phyloP scores from a whole-genome alignment of 2,113 vertebrate species.

The Anseranas semipalmata region DNA sequence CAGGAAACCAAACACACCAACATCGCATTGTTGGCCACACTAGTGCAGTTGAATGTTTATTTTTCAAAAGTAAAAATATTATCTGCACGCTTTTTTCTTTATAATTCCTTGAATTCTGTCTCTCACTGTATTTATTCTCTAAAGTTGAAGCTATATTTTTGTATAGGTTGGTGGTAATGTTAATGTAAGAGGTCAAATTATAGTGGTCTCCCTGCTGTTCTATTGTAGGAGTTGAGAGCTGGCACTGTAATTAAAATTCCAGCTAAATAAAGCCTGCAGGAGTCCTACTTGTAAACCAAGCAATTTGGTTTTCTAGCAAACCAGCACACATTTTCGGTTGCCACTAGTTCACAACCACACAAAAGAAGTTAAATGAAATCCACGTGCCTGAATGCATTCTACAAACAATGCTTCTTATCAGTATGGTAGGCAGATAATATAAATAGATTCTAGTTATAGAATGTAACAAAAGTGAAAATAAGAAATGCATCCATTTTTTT shows the following conservation, averaged over 20 bases:
- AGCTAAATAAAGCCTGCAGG: conserved; percentile 38
- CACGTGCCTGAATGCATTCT: background rate
- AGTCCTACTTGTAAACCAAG: background rate
- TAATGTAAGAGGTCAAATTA: conserved; percentile 42
- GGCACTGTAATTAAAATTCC: conserved; percentile 57
- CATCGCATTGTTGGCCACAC: background rate
- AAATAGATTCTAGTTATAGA: background rate
- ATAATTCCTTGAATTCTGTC: background rate
- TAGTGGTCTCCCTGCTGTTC: conserved; percentile 6
- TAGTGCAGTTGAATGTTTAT: fast-evolving
- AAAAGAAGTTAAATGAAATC: conserved; percentile 1
- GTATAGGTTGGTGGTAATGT: conserved; percentile 5
- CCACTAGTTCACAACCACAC: background rate
- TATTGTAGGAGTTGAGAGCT: background rate
- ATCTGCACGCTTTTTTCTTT: background rate
- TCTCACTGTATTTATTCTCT: background rate
- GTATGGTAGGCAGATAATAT: background rate
- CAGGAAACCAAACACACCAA: background rate
- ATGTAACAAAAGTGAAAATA: background rate
- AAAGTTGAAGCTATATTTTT: conserved; percentile 3
- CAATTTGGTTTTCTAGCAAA: conserved; percentile 33
- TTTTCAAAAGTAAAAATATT: background rate
- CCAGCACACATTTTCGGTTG: background rate
- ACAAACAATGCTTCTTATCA: background rate
- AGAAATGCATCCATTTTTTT: background rate